Conservation (phyloP, 1,140 invertebrate species). For the Drosophila simulans region DNA sequence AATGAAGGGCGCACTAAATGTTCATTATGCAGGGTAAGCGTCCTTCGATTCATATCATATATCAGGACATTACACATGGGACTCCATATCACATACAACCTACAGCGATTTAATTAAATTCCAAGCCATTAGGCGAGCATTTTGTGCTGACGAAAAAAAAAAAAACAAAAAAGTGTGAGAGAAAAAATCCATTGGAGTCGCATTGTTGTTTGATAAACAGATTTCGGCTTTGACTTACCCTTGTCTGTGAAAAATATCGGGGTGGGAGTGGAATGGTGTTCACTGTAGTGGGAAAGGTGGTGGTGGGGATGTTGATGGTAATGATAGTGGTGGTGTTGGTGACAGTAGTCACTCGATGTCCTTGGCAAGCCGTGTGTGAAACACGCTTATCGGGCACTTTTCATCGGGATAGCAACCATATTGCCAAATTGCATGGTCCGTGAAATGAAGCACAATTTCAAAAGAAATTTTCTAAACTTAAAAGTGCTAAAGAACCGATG, state of each 20-base stretch:
- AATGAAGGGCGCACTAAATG: conserved; percentile 8
- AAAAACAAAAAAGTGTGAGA: neutral
- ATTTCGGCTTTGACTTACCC: conserved; percentile 50
- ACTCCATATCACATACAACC: conserved; percentile 10
- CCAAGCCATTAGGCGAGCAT: conserved; percentile 65
- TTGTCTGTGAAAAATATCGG: conserved; percentile 10
- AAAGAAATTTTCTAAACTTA: neutral
- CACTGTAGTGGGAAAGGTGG: conserved; percentile 18
- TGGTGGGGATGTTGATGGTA: conserved; percentile 16
- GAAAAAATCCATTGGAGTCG: conserved; percentile 20
- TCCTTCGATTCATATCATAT: conserved; percentile 40
- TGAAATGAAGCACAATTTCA: conserved; percentile 3
- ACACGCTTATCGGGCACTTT: conserved; percentile 45
- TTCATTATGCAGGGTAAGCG: conserved; percentile 19
- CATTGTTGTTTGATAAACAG: conserved; percentile 58
- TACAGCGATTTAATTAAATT: conserved; percentile 72
- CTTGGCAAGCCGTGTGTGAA: conserved; percentile 24
- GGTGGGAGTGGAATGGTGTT: neutral
- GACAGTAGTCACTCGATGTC: conserved; percentile 15
- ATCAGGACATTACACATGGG: conserved; percentile 36
- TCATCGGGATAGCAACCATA: neutral
- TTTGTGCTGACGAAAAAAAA: conserved; percentile 50
- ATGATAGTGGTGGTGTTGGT: conserved; percentile 20
- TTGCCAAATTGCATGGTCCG: conserved; percentile 3
- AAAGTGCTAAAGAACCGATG: neutral